phyloP scores from a whole-genome alignment of 35 echinoderm and acorn worm genomes.

The Diadema setosum region DNA sequence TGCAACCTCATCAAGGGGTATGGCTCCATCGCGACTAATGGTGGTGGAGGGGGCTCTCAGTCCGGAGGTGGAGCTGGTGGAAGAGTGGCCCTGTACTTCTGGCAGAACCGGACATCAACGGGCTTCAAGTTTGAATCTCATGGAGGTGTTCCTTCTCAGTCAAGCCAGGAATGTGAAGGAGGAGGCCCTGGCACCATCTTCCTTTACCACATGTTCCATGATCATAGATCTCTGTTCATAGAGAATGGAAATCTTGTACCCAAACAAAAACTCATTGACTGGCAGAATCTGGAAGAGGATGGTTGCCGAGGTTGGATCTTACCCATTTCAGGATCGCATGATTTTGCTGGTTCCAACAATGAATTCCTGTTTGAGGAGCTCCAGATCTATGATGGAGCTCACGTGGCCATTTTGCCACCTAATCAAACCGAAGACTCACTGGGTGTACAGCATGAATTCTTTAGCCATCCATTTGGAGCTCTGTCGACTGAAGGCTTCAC shows the following conservation, averaged over 20 bases:
- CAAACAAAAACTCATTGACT: constrained; percentile 69
- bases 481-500: no score
- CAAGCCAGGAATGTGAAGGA: constrained; percentile 68
- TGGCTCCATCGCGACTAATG: constrained; percentile 74
- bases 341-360: constrained; percentile 64
- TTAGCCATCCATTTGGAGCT: not conserved
- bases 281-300: constrained; percentile 82
- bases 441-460: not conserved
- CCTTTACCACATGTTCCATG: constrained; percentile 70
- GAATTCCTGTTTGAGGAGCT: constrained; percentile 91
- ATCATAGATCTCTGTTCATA: constrained; percentile 74
- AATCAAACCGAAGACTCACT: constrained; percentile 39
- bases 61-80: constrained; percentile 86
- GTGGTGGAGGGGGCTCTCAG: constrained; percentile 40
- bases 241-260: constrained; percentile 69
- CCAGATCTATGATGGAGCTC: constrained; percentile 81
- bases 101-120: constrained; percentile 59
- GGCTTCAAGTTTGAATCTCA: constrained; percentile 89
- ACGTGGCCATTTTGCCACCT: constrained; percentile 55
- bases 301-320: constrained; percentile 86
- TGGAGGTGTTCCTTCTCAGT: constrained; percentile 44
- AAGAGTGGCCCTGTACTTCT: constrained; percentile 67
- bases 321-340: constrained; percentile 63
- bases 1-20: constrained; percentile 84
- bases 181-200: constrained; percentile 88